A percentile compares a stretch with the other conserved stretches of the same genome.
Conservation (phyloP, 2,888 invertebrate genomes). For the Lathronympha strigana region DNA sequence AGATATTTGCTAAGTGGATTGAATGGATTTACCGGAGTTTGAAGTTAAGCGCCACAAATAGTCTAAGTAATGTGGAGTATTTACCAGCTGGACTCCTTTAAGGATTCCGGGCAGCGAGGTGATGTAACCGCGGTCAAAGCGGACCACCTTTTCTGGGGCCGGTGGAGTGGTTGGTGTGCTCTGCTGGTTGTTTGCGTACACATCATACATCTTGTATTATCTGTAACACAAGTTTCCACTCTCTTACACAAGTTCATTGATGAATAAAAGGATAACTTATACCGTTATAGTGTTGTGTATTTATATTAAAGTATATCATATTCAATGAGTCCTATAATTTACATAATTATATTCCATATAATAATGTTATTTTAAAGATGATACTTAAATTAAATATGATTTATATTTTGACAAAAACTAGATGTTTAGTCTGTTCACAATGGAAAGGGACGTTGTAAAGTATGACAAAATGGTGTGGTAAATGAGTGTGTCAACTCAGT, state of each 20-base stretch:
- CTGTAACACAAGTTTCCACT: neutral
- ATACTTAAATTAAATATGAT: too few species aligned
- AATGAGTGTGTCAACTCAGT: constrained; percentile 1
- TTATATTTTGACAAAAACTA: too few species aligned
- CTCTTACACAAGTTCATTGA: neutral
- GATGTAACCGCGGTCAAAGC: constrained; percentile 89
- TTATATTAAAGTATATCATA: too few species aligned
- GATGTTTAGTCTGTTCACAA: too few species aligned
- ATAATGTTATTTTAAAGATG: too few species aligned
- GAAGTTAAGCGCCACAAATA: neutral
- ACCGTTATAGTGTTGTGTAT: too few species aligned
- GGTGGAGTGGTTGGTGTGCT: constrained; percentile 57
- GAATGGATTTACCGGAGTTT: too few species aligned
- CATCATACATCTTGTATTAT: constrained; percentile 61
- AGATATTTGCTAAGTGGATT: too few species aligned
- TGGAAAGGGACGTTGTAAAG: too few species aligned
- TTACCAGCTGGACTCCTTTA: constrained; percentile 90
- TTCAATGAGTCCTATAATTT: too few species aligned
- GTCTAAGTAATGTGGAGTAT: constrained; percentile 55
- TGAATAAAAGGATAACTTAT: too few species aligned
- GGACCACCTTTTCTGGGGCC: constrained; percentile 85
- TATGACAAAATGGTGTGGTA: neutral
- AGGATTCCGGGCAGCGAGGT: constrained; percentile 89
- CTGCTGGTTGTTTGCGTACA: constrained; percentile 55
- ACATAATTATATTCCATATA: too few species aligned